Evolutionary conservation across 1,140 invertebrate genomes (phyloP).

Genomic region (Aplysia californica): DNA sequence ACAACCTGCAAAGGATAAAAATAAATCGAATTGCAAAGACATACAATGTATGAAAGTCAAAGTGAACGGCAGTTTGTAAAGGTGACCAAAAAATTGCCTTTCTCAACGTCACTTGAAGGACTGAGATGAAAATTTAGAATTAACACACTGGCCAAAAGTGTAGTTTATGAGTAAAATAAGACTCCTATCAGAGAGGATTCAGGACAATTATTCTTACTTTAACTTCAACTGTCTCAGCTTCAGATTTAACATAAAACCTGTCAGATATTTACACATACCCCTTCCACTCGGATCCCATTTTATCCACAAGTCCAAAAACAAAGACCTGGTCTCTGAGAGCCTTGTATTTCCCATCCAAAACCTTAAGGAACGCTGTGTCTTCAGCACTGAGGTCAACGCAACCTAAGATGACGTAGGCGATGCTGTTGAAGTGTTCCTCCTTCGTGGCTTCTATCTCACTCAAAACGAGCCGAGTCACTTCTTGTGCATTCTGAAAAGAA

Average conservation of each 20-base stretch:
- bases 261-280: no score
- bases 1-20: constrained; percentile 23
- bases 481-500: background rate
- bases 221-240: no score
- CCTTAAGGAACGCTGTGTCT: constrained; percentile 52
- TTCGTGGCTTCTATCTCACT: background rate
- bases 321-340: constrained; percentile 53
- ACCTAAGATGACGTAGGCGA: constrained; percentile 47
- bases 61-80: no score
- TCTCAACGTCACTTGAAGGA: no score
- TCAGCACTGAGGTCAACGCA: constrained; percentile 43
- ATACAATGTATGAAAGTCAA: no score
- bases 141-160: no score
- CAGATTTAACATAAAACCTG: no score
- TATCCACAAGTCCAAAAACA: constrained; percentile 46
- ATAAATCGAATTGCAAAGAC: background rate
- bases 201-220: no score
- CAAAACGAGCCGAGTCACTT: background rate
- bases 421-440: constrained; percentile 53
- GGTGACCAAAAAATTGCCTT: no score
- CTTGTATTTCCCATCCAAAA: constrained; percentile 56
- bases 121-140: no score
- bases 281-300: constrained; percentile 48
- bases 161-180: no score
- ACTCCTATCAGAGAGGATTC: no score